Base-by-base conservation (phyloP, 1,140 invertebrate species). In the Drosophila bocqueti region DNA sequence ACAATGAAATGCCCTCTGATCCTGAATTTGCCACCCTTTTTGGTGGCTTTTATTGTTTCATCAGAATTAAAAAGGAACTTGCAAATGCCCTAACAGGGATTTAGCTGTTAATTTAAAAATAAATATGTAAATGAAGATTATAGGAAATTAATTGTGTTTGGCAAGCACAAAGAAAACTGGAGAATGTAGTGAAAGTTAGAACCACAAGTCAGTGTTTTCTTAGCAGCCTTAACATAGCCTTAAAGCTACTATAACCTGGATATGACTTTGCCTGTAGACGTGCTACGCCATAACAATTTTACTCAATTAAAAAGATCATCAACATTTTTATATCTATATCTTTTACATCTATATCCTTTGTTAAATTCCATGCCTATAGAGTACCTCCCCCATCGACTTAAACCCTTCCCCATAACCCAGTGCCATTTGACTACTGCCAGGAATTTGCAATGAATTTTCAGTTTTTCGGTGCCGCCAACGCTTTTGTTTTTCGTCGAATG, bases 381-480 rank as follows among this genome's bases (percentile, higher is more conserved):
- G 62, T 10, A 57, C 10, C 8, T 8, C 8, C 18, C 1, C 38
- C 3, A n/a, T 38, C 57, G 40, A 7, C 29, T 16, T 21, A 10
- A 3, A 8, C 15, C 4, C 21, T 26, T 49, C 4, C 2, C 8
- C 7, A 45, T 26, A 54, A 52, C 11, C n/a, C 10, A 2, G 8
- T 67, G 31, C 40, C 57, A 31, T 61, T 61, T 49, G 15, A n/a
- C 36, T 60, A 38, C 15, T 40, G 15, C 43, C 38, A n/a, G 81
- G 62, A 59, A 79, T 66, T 59, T 58, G 61, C 75, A 79, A 71
- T 83, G 64, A 66, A 83, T 55, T 79, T 79, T 31, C 49, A 13
- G 68, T 49, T 43, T 57, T 67, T 49, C n/a, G 36, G 26, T 64
- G 26, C 26, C 26, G 24, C 40, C 40, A 18, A 11, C 1, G 46